A percentile compares a stretch with the other conserved stretches of the same genome.
These are phyloP conservation scores for Pipistrellus pygmaeus DNA, from an alignment of 2,797 vertebrate species.

Conservation along the genomic window DNA sequence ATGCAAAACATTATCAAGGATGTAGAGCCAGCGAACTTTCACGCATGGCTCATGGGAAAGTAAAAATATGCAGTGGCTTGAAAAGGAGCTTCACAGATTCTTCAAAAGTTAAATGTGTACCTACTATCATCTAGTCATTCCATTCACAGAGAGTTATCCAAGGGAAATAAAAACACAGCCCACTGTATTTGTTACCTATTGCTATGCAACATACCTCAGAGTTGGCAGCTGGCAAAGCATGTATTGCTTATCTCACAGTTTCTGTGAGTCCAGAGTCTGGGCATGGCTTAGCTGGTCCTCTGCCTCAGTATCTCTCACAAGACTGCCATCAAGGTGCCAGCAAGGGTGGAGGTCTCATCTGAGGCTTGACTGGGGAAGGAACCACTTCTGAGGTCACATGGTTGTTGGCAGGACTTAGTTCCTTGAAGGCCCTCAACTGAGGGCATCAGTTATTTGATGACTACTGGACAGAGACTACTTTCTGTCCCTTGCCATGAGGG, in stretches of 20 bases:
- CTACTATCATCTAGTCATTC: not conserved
- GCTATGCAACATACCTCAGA: not conserved
- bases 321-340: not conserved
- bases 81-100: not conserved
- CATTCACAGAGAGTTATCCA: not conserved
- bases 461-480: not conserved
- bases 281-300: not conserved
- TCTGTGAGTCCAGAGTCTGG: too few relatives aligned
- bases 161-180: not conserved
- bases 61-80: too few relatives aligned
- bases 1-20: accelerated
- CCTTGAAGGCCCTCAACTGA: not conserved
- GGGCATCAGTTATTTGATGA: not conserved
- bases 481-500: not conserved
- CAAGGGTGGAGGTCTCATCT: not conserved
- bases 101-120: not conserved
- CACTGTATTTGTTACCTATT: not conserved
- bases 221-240: not conserved
- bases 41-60: accelerated
- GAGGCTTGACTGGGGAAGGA: not conserved
- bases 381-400: not conserved
- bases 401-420: not conserved
- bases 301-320: not conserved
- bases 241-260: not conserved
- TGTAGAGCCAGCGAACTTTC: too few relatives aligned